Conservation (phyloP, 2,113 vertebrate genomes). For the Jaculus jaculus region DNA sequence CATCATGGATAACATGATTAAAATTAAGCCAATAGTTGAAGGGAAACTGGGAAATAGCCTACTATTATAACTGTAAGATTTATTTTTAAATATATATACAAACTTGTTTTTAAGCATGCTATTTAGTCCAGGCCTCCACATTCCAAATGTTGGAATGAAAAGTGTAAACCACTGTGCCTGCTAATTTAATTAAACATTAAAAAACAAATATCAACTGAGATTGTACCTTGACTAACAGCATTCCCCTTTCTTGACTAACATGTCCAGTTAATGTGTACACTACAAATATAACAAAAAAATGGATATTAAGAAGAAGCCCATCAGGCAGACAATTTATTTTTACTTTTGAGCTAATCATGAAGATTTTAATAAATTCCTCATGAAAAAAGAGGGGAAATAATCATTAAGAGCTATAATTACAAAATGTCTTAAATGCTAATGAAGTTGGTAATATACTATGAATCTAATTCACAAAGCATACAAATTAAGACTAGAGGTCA, state of each 20-base stretch:
- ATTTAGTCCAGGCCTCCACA: neutral
- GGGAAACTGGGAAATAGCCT: neutral
- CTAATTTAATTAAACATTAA: too few species aligned
- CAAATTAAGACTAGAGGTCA: constrained; percentile 51
- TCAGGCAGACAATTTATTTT: too few species aligned
- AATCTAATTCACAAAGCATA: constrained; percentile 44
- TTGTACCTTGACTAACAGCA: too few species aligned
- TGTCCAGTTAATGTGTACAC: too few species aligned
- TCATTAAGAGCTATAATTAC: neutral
- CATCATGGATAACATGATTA: neutral
- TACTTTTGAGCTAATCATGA: neutral
- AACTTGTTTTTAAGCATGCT: neutral
- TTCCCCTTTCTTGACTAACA: too few species aligned
- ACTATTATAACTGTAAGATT: too few species aligned
- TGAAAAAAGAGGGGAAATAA: constrained; percentile 13
- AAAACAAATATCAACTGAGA: too few species aligned
- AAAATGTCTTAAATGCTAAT: constrained; percentile 59
- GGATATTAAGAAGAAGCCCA: too few species aligned
- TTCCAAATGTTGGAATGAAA: too few species aligned
- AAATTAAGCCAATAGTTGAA: neutral
- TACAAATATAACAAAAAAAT: too few species aligned
- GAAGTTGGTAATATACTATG: constrained; percentile 59
- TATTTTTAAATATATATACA: too few species aligned
- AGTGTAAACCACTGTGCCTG: too few species aligned
- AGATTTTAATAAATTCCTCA: neutral